These are phyloP conservation scores for Rhingia campestris DNA, from an alignment of 2,888 invertebrate genomes.

Conservation along the genomic window DNA sequence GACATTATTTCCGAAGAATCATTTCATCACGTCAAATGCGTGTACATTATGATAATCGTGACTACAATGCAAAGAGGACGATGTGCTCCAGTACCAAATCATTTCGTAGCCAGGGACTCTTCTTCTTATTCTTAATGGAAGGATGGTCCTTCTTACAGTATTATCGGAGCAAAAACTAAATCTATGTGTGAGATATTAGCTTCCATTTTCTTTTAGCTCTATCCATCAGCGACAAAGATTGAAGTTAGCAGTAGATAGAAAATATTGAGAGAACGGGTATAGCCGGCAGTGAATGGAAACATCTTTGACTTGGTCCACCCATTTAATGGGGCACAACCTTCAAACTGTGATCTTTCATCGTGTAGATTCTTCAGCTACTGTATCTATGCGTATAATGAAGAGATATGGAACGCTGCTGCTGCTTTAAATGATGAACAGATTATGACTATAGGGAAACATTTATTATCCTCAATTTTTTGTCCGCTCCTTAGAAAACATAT, in stretches of 20 bases:
- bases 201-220: slow-evolving; percentile 28
- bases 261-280: not conserved
- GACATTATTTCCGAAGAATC: slow-evolving; percentile 56
- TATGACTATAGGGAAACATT: slow-evolving; percentile 53
- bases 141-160: slow-evolving; percentile 16
- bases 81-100: slow-evolving; percentile 21
- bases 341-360: slow-evolving; percentile 21
- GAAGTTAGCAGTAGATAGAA: slow-evolving; percentile 25
- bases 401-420: slow-evolving; percentile 20
- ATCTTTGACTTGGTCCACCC: slow-evolving; percentile 41
- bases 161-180: slow-evolving; percentile 3
- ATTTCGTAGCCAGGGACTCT: not conserved
- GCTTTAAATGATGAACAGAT: slow-evolving; percentile 47
- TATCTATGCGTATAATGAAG: slow-evolving; percentile 28
- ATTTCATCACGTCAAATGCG: slow-evolving; percentile 68
- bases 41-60: slow-evolving; percentile 65
- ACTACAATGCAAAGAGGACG: slow-evolving; percentile 53
- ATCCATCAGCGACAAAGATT: slow-evolving; percentile 17
- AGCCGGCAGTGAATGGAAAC: slow-evolving; percentile 13
- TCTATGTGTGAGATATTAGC: slow-evolving; percentile 51
- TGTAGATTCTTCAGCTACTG: not conserved
- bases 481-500: slow-evolving; percentile 23
- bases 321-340: slow-evolving; percentile 39
- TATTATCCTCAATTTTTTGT: slow-evolving; percentile 51
- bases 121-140: slow-evolving; percentile 7